Percentiles rank a stretch among this genome's conserved stretches.
Conservation (phyloP, 2,113 vertebrate species). For the Phalacrocorax brasilianus region DNA sequence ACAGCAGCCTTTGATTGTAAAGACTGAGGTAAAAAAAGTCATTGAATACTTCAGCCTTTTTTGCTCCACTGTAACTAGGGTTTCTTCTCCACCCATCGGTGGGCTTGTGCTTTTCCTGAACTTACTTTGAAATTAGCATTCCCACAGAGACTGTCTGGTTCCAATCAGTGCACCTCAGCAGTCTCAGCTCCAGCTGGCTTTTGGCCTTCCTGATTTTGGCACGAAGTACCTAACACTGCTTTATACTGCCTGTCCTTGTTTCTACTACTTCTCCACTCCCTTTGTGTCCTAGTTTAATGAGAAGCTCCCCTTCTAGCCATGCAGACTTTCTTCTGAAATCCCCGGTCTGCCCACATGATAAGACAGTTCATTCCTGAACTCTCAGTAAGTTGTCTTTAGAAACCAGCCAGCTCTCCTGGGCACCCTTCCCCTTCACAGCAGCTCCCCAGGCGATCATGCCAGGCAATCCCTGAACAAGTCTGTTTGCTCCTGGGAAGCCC, state of each 20-base stretch:
- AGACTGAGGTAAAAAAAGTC: background rate
- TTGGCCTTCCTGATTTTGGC: background rate
- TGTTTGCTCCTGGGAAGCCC: background rate
- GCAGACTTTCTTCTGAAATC: background rate
- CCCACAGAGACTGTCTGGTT: background rate
- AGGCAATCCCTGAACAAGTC: background rate
- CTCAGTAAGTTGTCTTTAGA: background rate
- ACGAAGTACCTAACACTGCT: background rate
- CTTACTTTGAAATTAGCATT: background rate
- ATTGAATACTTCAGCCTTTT: background rate
- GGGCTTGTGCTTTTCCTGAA: background rate
- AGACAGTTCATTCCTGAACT: background rate
- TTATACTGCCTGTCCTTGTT: background rate
- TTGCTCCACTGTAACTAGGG: background rate
- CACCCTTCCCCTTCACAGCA: background rate
- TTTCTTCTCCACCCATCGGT: background rate
- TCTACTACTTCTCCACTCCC: background rate
- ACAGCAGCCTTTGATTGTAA: background rate
- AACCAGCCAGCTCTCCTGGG: background rate
- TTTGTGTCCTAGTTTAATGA: background rate
- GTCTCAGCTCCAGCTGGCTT: background rate
- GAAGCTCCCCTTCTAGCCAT: background rate
- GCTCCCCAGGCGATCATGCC: background rate
- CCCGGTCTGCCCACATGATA: background rate
- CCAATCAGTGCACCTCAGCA: background rate